Base-by-base conservation (phyloP, 1,140 invertebrate genomes). In the Sipha flava region DNA sequence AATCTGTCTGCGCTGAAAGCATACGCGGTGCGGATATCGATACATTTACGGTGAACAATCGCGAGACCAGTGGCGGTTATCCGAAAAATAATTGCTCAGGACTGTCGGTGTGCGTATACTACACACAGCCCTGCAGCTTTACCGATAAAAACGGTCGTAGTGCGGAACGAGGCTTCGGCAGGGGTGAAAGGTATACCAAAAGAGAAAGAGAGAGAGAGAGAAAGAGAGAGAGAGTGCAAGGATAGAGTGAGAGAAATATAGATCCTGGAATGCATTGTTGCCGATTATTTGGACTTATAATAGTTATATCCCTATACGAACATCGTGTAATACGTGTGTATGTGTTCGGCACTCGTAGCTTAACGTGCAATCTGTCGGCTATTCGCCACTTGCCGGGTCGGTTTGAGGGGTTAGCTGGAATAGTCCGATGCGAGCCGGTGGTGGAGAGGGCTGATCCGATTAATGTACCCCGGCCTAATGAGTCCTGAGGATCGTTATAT, bases 341-440 rank as follows among this genome's bases (percentile, higher is more conserved):
- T 62, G 14, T 16, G 26, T 43, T 43, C 34, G 40, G 16, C 26
- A 43, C 62, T 52, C 16, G 34, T 14, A 26, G 72, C 72, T 75
- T 75, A 75, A 59, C 34, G 52, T 77, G 52, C 73, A 77, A 77
- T 77, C 52, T 77, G 73, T 77, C 73, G 52, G 47, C 64, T 66
- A 40, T 66, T 66, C 64, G 21, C 47, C 70, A 34, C 37, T 37
- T n/a, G n/a, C n/a, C n/a, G n/a, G n/a, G n/a, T n/a, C 31, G 34
- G 43, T 57, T 59, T 59, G 26, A n/a, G 7, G 21, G 47, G 73
- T n/a, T 29, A 23, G 10, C n/a, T 16, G 16, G 66, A 47, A 29
- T 21, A 54, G 23, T 18, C 37, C 4, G 37, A 10, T 4, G 37
- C 37, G 37, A 6, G 37, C 37, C n/a, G n/a, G n/a, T n/a, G n/a